Conservation (phyloP, 2,113 vertebrate genomes). For the Labeo rohita region DNA sequence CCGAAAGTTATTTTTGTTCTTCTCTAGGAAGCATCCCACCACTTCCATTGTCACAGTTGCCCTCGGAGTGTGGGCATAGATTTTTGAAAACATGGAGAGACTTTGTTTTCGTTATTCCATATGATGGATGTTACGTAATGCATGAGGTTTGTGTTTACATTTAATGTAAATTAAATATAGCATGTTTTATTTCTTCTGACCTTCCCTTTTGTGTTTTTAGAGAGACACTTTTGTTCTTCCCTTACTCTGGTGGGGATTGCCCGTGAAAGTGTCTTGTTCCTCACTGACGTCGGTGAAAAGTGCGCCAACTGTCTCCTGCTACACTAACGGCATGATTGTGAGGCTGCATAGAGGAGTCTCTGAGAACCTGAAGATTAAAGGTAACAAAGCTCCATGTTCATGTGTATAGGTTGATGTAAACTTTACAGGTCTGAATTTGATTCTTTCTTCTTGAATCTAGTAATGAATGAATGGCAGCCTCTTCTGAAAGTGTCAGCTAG, state of each 20-base stretch:
- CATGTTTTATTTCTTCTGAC: not conserved
- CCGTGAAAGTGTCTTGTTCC: constrained; percentile 73
- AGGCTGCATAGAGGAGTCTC: constrained; percentile 52
- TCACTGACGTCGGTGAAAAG: constrained; percentile 36
- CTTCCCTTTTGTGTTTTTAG: constrained; percentile 44
- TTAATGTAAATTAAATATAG: not conserved
- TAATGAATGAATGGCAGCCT: constrained; percentile 66
- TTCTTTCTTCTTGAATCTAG: constrained; percentile 49
- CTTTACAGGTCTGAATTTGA: not conserved
- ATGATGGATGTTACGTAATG: constrained; percentile 71
- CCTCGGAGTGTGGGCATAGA: constrained; percentile 71
- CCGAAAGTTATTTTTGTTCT: not conserved
- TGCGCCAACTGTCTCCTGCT: constrained; percentile 69
- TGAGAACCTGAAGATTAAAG: constrained; percentile 64
- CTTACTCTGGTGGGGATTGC: constrained; percentile 66
- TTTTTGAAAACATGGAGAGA: constrained; percentile 56
- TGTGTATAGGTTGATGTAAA: not conserved
- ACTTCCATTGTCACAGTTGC: constrained; percentile 69
- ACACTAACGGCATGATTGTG: constrained; percentile 70
- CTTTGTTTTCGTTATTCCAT: constrained; percentile 67
- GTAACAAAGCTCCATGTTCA: constrained; percentile 56
- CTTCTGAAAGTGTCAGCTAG: constrained; percentile 58
- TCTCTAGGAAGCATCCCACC: constrained; percentile 63
- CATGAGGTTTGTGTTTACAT: constrained; percentile 61
- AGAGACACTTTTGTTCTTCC: constrained; percentile 67